Base-by-base conservation (phyloP, 2,113 vertebrate genomes). In the Hiodon tergisus region DNA sequence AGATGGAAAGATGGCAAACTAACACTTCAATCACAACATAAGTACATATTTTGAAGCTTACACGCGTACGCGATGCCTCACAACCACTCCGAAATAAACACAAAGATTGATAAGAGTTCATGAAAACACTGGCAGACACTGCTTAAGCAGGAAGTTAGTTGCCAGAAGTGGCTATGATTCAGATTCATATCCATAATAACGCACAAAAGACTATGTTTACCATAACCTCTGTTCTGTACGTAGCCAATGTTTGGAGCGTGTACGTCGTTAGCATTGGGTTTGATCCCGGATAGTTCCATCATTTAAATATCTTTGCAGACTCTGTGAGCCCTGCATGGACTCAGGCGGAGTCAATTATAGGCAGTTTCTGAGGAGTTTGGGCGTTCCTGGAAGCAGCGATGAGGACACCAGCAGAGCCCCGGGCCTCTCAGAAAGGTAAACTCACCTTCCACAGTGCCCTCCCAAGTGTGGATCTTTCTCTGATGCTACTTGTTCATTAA, bases 291-390 rank as follows among this genome's bases (percentile, higher is more conserved):
- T 11, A 59, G 14, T 9, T 14, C 14, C 3, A 59, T 59, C 14
- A 14, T 59, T 59, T 59, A 59, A 13, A 63, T 63, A n/a, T 7
- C 53, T 4, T 54, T 71, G 69, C 82, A 90, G 87, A 76, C 82
- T 94, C 31, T 86, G 78, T 74, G 80, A 83, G 74, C 84, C 85
- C 78, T 90, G 86, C 74, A 83, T 82, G 55, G 72, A 87, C 71
- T 78, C 8, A 3, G 58, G 83, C 65, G 75, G 77, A 74, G 78
- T 91, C 69, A 76, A 85, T 67, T 89, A 90, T 73, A 85, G 78
- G 75, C 83, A 82, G 59, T 80, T 92, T 72, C 77, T 90, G 77
- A 78, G 74, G 14, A 77, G 76, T 74, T 57, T 92, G 7, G 88
- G 90, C 70, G 75, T 6, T 74, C 76, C 69, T 72, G 14, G 70